phyloP scores from a whole-genome alignment of 1,140 invertebrate species.

The Pseudomyrmex flavicornis region DNA sequence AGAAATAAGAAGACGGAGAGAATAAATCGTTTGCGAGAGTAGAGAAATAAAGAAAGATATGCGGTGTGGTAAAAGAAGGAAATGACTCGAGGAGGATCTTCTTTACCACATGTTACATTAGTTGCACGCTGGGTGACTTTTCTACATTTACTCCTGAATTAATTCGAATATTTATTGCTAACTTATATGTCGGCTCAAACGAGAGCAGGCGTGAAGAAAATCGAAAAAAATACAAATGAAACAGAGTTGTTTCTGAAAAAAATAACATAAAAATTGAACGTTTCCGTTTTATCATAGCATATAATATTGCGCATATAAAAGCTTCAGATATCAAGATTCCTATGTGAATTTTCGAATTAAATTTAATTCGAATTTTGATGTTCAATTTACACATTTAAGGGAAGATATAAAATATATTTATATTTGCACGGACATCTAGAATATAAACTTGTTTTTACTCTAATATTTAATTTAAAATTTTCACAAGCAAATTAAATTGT shows the following conservation, averaged over 20 bases:
- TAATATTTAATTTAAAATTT: not conserved
- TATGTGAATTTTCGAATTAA: no score
- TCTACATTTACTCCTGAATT: constrained; percentile 81
- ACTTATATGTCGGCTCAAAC: constrained; percentile 37
- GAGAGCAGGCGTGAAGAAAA: constrained; percentile 33
- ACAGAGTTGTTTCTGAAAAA: not conserved
- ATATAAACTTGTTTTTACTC: no score
- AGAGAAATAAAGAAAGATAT: constrained; percentile 47
- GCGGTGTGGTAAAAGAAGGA: constrained; percentile 54
- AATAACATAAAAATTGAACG: not conserved
- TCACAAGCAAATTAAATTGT: not conserved
- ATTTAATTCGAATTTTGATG: no score
- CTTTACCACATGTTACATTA: constrained; percentile 75
- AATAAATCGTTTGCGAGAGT: constrained; percentile 8
- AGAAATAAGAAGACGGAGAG: not conserved
- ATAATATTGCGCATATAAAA: no score
- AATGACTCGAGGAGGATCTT: constrained; percentile 61
- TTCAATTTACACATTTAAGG: no score
- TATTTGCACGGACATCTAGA: no score
- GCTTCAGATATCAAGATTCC: no score
- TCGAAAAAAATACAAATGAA: no score
- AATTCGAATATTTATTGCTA: constrained; percentile 78
- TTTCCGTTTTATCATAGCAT: no score
- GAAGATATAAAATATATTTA: no score
- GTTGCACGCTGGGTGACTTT: constrained; percentile 80